Conservation (phyloP, 2,797 vertebrate species). For the Falco biarmicus region DNA sequence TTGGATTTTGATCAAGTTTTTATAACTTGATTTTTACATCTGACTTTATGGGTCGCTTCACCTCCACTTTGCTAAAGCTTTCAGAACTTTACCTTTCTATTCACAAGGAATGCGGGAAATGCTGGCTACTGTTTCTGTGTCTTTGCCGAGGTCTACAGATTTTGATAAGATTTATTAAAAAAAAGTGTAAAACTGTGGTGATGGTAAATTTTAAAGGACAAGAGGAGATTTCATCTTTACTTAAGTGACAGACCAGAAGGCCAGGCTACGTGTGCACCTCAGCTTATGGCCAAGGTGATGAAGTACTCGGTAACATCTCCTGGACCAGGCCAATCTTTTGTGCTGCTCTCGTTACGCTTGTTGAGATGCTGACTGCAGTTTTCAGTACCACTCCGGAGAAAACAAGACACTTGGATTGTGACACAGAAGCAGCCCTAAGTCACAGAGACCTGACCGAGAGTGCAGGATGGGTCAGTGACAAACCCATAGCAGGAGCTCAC, state of each 20-base stretch:
- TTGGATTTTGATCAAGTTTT: not conserved
- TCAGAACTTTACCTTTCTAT: not conserved
- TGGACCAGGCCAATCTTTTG: not conserved
- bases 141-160: not conserved
- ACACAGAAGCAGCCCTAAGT: not conserved
- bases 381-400: not conserved
- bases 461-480: not conserved
- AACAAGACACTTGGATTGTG: not conserved
- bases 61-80: not conserved
- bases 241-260: not conserved
- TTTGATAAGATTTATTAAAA: not conserved
- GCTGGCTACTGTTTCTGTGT: not conserved
- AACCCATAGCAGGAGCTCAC: not conserved
- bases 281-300: not conserved
- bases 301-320: not conserved
- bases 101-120: not conserved
- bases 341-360: not conserved
- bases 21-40: fast-evolving
- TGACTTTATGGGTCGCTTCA: not conserved
- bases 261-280: not conserved
- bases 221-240: not conserved
- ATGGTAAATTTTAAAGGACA: not conserved
- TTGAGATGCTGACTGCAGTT: not conserved
- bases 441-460: not conserved
- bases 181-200: not conserved